phyloP scores from a whole-genome alignment of 2,113 vertebrate genomes.

The Oenanthe oenanthe region DNA sequence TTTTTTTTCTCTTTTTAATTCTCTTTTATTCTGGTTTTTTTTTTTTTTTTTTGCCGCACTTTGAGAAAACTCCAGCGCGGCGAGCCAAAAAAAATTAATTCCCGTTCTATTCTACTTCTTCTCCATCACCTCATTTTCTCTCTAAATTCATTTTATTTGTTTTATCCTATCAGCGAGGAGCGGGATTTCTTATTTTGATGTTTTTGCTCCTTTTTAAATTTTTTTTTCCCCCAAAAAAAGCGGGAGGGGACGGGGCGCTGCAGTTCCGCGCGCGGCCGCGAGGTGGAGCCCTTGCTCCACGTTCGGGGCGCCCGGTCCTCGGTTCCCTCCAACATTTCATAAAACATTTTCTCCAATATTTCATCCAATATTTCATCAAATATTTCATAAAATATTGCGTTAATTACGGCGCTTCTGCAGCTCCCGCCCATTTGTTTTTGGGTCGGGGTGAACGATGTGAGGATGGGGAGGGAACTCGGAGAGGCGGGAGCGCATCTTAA shows the following conservation, averaged over 20 bases:
- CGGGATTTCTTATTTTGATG: too few species aligned
- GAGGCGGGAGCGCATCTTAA: not conserved
- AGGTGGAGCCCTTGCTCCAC: slow-evolving; percentile 89
- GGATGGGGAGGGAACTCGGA: not conserved
- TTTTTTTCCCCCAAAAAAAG: too few species aligned
- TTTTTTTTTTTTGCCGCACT: slow-evolving; percentile 1
- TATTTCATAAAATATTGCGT: slow-evolving; percentile 12
- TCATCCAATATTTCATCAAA: too few species aligned
- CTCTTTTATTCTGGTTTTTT: slow-evolving; percentile 8
- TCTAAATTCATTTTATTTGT: rapidly evolving
- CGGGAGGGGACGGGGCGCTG: not conserved
- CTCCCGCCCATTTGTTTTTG: too few species aligned
- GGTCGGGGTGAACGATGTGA: too few species aligned
- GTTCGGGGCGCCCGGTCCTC: not conserved
- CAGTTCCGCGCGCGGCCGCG: not conserved
- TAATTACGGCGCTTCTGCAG: not conserved
- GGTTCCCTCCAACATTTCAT: not conserved
- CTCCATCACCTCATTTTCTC: not conserved
- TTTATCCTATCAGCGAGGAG: rapidly evolving
- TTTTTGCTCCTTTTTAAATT: too few species aligned
- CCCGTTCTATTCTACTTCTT: not conserved
- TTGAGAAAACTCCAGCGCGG: not conserved
- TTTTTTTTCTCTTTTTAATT: not conserved
- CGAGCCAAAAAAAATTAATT: not conserved
- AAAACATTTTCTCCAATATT: too few species aligned